These are phyloP conservation scores for Aleiodes leptofemur DNA, from an alignment of 2,888 invertebrate species.

Conservation along the genomic window DNA sequence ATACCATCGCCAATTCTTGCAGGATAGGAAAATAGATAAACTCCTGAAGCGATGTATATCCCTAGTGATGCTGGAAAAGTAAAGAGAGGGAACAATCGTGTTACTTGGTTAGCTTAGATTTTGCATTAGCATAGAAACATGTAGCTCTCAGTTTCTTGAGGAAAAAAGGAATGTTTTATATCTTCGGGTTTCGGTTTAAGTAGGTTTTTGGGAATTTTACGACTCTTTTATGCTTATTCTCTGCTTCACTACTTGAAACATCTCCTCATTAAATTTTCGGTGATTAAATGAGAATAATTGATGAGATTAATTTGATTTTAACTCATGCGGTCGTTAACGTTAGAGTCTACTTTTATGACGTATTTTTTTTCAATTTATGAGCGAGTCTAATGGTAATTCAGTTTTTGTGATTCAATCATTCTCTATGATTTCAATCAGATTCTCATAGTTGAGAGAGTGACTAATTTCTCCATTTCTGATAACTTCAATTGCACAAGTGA, in stretches of 20 bases:
- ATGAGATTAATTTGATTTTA: conserved; percentile 21
- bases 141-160: conserved; percentile 45
- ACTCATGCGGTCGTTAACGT: neutral
- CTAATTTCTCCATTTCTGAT: too few species aligned
- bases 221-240: conserved; percentile 27
- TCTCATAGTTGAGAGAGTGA: too few species aligned
- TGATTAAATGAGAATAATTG: conserved; percentile 22
- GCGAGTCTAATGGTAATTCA: too few species aligned
- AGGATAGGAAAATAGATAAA: conserved; percentile 46
- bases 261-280: conserved; percentile 16
- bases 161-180: too few species aligned
- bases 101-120: conserved; percentile 42
- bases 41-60: conserved; percentile 15
- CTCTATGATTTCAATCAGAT: too few species aligned
- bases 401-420: too few species aligned
- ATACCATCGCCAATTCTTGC: conserved; percentile 33
- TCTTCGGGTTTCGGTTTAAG: neutral
- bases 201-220: conserved; percentile 27
- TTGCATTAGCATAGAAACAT: conserved; percentile 60
- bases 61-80: neutral
- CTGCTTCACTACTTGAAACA: neutral
- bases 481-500: too few species aligned
- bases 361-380: neutral
- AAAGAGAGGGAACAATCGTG: neutral
- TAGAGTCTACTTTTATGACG: neutral